Percentiles rank a stretch among this genome's conserved stretches.
Conservation (phyloP, 2,113 vertebrate species). For the Petrocephalus microphthalmus region DNA sequence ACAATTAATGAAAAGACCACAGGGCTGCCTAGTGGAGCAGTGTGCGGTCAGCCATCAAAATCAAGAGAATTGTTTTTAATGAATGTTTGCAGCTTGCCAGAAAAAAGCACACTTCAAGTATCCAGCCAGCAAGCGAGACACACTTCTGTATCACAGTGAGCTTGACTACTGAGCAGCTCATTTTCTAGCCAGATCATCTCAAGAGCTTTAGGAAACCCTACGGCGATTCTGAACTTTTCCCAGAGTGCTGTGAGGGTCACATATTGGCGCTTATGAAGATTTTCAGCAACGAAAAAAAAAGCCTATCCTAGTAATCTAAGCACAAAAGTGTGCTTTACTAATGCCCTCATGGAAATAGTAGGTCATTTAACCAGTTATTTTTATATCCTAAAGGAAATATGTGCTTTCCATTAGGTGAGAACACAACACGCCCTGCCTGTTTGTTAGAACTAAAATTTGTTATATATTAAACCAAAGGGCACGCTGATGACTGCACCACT, state of each 20-base stretch:
- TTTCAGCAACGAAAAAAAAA: background rate
- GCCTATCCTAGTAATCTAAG: no score
- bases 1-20: background rate
- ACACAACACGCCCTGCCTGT: background rate
- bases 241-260: background rate
- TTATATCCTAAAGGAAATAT: background rate
- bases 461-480: background rate
- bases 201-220: background rate
- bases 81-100: background rate
- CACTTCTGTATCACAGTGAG: background rate
- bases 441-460: background rate
- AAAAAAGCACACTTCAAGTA: background rate
- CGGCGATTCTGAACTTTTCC: background rate
- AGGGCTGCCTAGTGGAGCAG: background rate
- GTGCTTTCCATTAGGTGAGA: background rate
- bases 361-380: background rate
- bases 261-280: background rate
- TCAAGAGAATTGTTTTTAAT: slow-evolving; percentile 13
- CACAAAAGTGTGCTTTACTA: background rate
- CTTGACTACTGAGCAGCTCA: background rate
- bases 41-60: background rate
- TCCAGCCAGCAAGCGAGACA: background rate
- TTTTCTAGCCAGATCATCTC: background rate
- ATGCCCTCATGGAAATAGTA: background rate
- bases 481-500: background rate